These are phyloP conservation scores for Pararge aegeria DNA, from an alignment of 1,140 invertebrate genomes.

Conservation along the genomic window DNA sequence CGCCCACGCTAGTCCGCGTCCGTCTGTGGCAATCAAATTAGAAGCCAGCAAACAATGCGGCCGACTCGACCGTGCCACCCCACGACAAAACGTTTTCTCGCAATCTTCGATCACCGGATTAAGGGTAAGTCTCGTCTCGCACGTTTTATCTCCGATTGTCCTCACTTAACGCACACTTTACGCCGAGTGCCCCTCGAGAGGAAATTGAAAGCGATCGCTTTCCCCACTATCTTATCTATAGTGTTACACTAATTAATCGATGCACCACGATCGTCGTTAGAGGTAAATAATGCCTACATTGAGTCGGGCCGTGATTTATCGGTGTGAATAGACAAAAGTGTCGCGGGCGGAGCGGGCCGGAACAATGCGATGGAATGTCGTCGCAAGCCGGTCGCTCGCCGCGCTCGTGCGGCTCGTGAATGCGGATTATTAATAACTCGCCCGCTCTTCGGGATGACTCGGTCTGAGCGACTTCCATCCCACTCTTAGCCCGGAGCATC, in stretches of 20 bases:
- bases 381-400: conserved; percentile 52
- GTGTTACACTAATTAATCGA: conserved; percentile 78
- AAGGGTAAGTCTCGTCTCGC: conserved; percentile 73
- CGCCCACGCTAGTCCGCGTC: conserved; percentile 52
- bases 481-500: conserved; percentile 48
- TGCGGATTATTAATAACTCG: conserved; percentile 77
- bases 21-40: conserved; percentile 66
- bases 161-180: conserved; percentile 77
- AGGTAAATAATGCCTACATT: conserved; percentile 71
- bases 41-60: conserved; percentile 62
- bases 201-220: conserved; percentile 79
- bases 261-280: conserved; percentile 63
- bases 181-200: conserved; percentile 75
- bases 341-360: conserved; percentile 64
- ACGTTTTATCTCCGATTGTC: conserved; percentile 78
- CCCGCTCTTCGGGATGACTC: conserved; percentile 47
- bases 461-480: conserved; percentile 46
- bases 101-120: conserved; percentile 78
- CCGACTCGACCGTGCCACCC: conserved; percentile 61
- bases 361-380: conserved; percentile 76
- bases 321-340: conserved; percentile 75
- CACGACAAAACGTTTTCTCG: conserved; percentile 77
- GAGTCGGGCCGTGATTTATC: conserved; percentile 69
- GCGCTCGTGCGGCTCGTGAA: conserved; percentile 67
- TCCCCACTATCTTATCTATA: conserved; percentile 74